Base-by-base conservation (phyloP, 2,888 invertebrate species). In the Nephrotoma appendiculata region DNA sequence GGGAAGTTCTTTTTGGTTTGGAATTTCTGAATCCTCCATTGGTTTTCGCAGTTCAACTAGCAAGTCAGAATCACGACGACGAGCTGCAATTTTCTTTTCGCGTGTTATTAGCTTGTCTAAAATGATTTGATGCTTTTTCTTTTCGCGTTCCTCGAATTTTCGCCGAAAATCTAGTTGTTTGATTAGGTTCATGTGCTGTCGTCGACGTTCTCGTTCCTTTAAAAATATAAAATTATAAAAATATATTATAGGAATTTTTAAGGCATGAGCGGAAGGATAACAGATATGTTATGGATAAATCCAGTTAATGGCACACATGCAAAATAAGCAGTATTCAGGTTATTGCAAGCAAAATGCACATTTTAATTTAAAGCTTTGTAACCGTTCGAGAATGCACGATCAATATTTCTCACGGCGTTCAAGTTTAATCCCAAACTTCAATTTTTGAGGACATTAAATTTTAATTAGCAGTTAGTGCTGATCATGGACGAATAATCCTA, bases 141-240 rank as follows among this genome's bases (percentile, higher is more conserved):
- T 91, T 90, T 97, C 97, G 9, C 96, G 93, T 89, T 97, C 98
- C 90, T 98, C 98, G 92, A 96, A 95, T 89, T 97, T 95, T 88
- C 97, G 94, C 31, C 98, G 94, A 88, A 95, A 94, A 91, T 98
- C 98, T 88, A 98, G 91, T 86, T 97, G 96, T 43, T 97, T 95
- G 85, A 98, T 96, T 87, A 98, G 93, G 0, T 97, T 94, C 92
- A 97, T 96, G 91, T 98, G 98, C 90, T 98, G 98, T 41, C 97
- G 94, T 89, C 97, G 93, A 89, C 98, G 93, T 91, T 98, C 98
- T 57, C 97, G 93, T 90, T 98, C 98, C 97, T 97, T 52, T 71
- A 41, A 71, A 86, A 85, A 86, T 83, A 15, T 41, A 85, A 6
- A 83, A 86, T 41, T 11, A 87, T 12, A 41, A 57, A 11, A 84